Percentiles rank a stretch among this genome's conserved stretches.
These are phyloP conservation scores for Dasyprocta punctata DNA, from an alignment of 2,113 vertebrate genomes.

Conservation along the genomic window DNA sequence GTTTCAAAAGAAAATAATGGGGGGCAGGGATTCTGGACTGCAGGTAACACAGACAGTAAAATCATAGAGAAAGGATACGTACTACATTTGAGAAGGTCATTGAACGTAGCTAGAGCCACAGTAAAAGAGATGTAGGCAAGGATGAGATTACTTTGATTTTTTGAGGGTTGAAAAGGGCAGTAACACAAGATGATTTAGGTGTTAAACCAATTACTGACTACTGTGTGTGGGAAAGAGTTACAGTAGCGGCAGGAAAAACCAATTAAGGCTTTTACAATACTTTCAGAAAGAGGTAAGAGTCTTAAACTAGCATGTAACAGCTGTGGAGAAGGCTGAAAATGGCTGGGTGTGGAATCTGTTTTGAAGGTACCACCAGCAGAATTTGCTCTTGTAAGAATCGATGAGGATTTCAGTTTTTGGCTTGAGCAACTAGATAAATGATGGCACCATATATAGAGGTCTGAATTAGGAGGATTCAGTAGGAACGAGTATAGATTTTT, in stretches of 20 bases:
- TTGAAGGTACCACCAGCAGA: not conserved
- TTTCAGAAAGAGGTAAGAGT: not conserved
- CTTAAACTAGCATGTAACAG: not conserved
- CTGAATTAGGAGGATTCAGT: not conserved
- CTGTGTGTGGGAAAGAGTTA: not conserved
- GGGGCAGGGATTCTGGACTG: not conserved
- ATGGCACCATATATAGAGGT: not conserved
- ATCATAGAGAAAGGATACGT: not conserved
- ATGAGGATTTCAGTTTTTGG: not conserved
- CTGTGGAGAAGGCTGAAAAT: not conserved
- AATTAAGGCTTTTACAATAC: not conserved
- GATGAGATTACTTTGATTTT: not conserved
- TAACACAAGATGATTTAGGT: not conserved
- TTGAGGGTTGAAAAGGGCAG: not conserved
- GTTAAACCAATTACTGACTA: not conserved
- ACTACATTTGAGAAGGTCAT: not conserved
- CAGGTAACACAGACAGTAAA: not conserved
- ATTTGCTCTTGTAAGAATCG: not conserved
- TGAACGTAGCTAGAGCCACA: not conserved
- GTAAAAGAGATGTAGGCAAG: not conserved
- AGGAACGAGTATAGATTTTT: not conserved
- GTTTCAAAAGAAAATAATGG: not conserved
- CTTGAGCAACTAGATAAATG: not conserved
- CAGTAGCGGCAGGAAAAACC: not conserved
- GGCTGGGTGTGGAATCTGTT: not conserved